Base-by-base conservation (phyloP, 2,888 invertebrate genomes). In the Julus scandinavius region DNA sequence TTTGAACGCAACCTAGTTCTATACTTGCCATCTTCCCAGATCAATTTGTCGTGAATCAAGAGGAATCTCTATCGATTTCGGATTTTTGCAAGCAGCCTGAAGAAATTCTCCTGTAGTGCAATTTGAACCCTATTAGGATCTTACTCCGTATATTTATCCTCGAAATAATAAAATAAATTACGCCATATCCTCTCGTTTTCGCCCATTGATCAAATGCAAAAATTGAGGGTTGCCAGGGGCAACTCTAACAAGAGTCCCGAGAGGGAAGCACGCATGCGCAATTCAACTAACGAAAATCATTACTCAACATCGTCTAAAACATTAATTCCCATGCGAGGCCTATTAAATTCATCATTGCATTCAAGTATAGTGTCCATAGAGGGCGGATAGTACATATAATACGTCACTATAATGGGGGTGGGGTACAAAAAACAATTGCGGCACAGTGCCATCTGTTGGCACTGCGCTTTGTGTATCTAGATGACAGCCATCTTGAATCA, bases 121-220 rank as follows among this genome's bases (percentile, higher is more conserved):
- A 72, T 72, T 72, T 72, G 63, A 72, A 20, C 20, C 5, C 63
- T 72, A 72, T 72, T 72, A 72, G 20, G 63, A 72, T 20, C 63
- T 29, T 29, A 63, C n/a, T 72, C 63, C 63, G 20, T 20, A 72
- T 72, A 72, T 72, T 72, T 72, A 72, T 72, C n/a, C 63, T 4
- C 4, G 63, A 72, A 72, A 72, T 72, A 72, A 72, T 72, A 72
- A 72, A 72, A 72, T 72, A 72, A 72, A 72, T 72, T 72, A 72
- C 63, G 63, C n/a, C 63, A n/a, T n/a, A n/a, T 72, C 63, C 63
- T 72, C 63, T 72, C 63, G 63, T 72, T 72, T 72, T 72, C 63
- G 63, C 63, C 63, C 63, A 72, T 72, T 72, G 63, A 72, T 72
- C 63, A 72, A 72, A 72, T 72, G 63, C 63, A 72, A 72, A 72